Percentiles rank a stretch among this genome's conserved stretches.
These are phyloP conservation scores for Prietella phreatophila DNA, from an alignment of 2,113 vertebrate genomes.

Conservation along the genomic window DNA sequence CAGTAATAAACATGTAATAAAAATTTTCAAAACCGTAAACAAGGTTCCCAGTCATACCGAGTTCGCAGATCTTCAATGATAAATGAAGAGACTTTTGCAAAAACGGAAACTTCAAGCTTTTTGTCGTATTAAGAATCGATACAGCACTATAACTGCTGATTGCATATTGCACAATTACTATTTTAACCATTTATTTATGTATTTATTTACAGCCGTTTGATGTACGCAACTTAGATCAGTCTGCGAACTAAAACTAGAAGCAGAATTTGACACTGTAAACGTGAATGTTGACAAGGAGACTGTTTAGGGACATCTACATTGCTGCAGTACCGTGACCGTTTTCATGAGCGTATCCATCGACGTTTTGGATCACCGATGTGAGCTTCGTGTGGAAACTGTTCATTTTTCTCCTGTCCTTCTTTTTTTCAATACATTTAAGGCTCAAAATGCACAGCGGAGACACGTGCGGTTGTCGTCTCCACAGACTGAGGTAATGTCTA, in stretches of 20 bases:
- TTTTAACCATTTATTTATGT: background rate
- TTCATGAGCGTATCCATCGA: background rate
- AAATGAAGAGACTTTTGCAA: background rate
- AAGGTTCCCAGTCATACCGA: background rate
- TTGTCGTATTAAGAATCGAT: background rate
- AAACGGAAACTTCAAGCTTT: background rate
- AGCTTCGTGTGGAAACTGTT: background rate
- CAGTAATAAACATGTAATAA: background rate
- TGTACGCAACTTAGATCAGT: background rate
- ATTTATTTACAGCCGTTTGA: background rate
- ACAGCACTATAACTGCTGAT: background rate
- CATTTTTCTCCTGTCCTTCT: background rate
- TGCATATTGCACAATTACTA: background rate
- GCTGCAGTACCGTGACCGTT: background rate
- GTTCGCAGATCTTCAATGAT: background rate
- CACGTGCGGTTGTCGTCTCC: conserved; percentile 50
- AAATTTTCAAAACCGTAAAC: background rate
- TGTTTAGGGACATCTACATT: background rate
- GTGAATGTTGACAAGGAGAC: background rate
- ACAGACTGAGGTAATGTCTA: conserved; percentile 60
- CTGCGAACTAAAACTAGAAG: background rate
- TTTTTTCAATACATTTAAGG: conserved; percentile 47
- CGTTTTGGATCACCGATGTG: background rate
- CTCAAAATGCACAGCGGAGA: conserved; percentile 59
- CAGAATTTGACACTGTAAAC: background rate